Base-by-base conservation (phyloP, 2,888 invertebrate genomes). In the Drosophila neotestacea region DNA sequence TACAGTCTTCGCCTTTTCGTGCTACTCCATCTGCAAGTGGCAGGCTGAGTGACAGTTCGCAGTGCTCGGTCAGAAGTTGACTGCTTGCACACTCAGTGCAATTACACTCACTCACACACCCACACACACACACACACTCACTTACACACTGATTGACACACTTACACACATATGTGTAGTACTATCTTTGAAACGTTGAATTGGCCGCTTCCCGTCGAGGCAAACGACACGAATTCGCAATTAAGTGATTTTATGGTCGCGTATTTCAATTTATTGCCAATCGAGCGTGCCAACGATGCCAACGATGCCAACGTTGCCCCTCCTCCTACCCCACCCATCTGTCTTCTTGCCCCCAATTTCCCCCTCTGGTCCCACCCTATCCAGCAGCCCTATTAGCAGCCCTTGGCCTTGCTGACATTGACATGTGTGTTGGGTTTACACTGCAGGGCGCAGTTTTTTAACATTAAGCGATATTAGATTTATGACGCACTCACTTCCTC, bases 171-270 rank as follows among this genome's bases (percentile, higher is more conserved):
- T 36, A 41, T 42, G n/a, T 48, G 41, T n/a, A 48, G 47, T 41
- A 54, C 47, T 62, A 73, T 73, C 73, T 76, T 75, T 73, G 61
- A 50, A 64, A 36, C 46, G 60, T 41, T 64, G 81, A 85, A 83
- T 85, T 83, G 81, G 81, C 66, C 79, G 81, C 80, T 79, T 83
- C 55, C 85, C 69, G 62, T 63, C 42, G 36, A 56, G 63, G 54
- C 65, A 62, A 44, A 44, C 67, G 74, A 84, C 83, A 88, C 80
- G 88, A 88, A 85, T 80, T 85, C 71, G 80, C 88, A 87, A 87
- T 88, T 87, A 88, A 87, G 86, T 86, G 88, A 87, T 87, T 87
- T 87, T 86, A 88, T 86, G 86, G 79, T 83, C 81, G 83, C 81
- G 85, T 83, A 84, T 81, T 88, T 87, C 86, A 88, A 86, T 88